A percentile compares a stretch with the other conserved stretches of the same genome.
These are phyloP conservation scores for Achatina immaculata DNA, from an alignment of 1,140 invertebrate species.

Conservation along the genomic window DNA sequence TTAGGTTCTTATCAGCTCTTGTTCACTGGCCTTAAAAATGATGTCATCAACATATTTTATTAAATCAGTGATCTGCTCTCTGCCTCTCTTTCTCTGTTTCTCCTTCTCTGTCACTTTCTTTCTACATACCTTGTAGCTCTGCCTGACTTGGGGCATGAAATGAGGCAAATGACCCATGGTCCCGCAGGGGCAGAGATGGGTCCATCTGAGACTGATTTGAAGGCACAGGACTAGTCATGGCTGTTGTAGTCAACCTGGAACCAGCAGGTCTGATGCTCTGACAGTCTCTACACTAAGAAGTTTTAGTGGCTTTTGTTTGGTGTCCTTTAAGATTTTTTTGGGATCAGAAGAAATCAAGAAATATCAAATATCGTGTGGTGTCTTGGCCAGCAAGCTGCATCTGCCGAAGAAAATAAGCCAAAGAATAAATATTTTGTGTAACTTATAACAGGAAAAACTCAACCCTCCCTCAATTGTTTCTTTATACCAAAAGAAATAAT, in stretches of 20 bases:
- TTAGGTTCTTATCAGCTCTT: too few species aligned
- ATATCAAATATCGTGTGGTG: slow-evolving; percentile 28
- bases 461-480: too few species aligned
- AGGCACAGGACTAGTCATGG: slow-evolving; percentile 35
- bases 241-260: neutral
- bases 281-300: too few species aligned
- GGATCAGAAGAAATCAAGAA: neutral
- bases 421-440: too few species aligned
- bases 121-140: slow-evolving; percentile 57
- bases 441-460: too few species aligned
- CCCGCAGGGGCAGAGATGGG: slow-evolving; percentile 50
- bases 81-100: neutral
- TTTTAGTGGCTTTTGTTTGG: neutral
- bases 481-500: too few species aligned
- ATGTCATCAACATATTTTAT: too few species aligned
- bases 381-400: slow-evolving; percentile 1
- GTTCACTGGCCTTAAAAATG: too few species aligned
- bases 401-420: neutral
- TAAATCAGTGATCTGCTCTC: too few species aligned
- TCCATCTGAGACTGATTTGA: slow-evolving; percentile 32
- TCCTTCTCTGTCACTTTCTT: neutral
- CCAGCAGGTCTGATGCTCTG: too few species aligned
- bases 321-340: neutral
- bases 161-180: slow-evolving; percentile 59
- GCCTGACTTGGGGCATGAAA: slow-evolving; percentile 59